These are phyloP conservation scores for Allolobophora icterica DNA, from an alignment of 2,888 invertebrate species.

Conservation along the genomic window DNA sequence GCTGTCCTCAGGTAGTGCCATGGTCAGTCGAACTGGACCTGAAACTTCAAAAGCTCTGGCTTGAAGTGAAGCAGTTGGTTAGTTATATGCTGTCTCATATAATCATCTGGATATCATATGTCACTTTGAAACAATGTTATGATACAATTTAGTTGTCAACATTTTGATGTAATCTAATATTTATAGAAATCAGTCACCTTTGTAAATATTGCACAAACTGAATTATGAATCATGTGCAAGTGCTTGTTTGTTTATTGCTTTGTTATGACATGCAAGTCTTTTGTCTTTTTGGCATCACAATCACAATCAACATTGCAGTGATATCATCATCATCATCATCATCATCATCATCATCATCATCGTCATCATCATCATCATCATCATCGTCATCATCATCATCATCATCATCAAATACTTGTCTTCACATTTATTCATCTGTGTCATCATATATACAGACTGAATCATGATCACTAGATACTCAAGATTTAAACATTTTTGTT, in stretches of 20 bases:
- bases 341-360: neutral
- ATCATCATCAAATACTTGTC: too few species aligned
- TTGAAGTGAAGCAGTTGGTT: conserved; percentile 58
- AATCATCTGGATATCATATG: too few species aligned
- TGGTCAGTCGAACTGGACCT: conserved; percentile 53
- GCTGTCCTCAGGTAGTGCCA: conserved; percentile 52
- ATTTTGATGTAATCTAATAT: neutral
- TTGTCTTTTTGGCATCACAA: neutral
- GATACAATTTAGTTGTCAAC: neutral
- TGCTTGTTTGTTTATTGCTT: neutral
- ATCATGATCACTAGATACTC: neutral
- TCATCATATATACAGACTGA: too few species aligned
- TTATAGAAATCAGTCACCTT: neutral
- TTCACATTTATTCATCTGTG: neutral
- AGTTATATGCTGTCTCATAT: conserved; percentile 13
- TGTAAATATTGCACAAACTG: neutral
- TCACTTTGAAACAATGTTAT: neutral
- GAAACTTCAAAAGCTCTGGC: conserved; percentile 53
- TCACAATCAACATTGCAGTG: neutral
- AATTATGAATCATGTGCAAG: neutral
- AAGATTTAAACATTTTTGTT: neutral
- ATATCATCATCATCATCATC: neutral
- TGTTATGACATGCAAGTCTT: neutral
- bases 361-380: too few species aligned
- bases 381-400: too few species aligned